These are phyloP conservation scores for Lytechinus variegatus DNA, from an alignment of 35 echinoderm and acorn worm species.

Conservation along the genomic window DNA sequence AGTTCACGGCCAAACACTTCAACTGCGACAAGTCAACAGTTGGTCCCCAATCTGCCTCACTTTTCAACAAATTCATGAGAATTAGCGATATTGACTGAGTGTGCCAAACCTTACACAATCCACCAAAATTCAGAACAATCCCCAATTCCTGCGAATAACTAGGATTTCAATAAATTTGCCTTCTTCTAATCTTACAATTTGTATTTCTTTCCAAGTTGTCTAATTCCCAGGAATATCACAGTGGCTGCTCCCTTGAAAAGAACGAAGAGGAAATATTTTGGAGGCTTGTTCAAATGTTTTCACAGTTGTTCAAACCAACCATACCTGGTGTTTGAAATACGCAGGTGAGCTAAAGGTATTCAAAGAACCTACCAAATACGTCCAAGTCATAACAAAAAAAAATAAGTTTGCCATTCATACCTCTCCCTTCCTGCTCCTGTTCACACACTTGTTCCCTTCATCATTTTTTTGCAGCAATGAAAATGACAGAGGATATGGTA, in stretches of 20 bases:
- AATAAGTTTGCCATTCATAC: not conserved
- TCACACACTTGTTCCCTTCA: not conserved
- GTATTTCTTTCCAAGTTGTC: not conserved
- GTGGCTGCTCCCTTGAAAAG: not conserved
- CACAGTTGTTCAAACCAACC: conserved; percentile 10
- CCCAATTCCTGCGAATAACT: not conserved
- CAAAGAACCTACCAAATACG: not conserved
- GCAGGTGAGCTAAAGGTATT: not conserved
- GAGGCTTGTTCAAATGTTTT: conserved; percentile 3
- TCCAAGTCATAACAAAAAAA: not conserved
- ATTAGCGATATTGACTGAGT: not conserved
- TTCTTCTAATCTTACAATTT: not conserved
- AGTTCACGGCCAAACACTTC: not conserved
- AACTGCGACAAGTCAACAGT: not conserved
- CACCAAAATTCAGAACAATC: not conserved
- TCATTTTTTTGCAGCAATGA: not conserved
- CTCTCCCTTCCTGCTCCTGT: not conserved
- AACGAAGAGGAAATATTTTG: not conserved
- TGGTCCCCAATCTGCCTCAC: not conserved
- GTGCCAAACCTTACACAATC: not conserved
- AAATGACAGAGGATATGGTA: too few relatives aligned
- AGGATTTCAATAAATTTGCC: not conserved
- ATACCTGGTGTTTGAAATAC: not conserved
- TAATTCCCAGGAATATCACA: conserved; percentile 6
- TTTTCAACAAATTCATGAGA: not conserved